Conservation (phyloP, 1,140 invertebrate genomes). For the Dryas iulia region DNA sequence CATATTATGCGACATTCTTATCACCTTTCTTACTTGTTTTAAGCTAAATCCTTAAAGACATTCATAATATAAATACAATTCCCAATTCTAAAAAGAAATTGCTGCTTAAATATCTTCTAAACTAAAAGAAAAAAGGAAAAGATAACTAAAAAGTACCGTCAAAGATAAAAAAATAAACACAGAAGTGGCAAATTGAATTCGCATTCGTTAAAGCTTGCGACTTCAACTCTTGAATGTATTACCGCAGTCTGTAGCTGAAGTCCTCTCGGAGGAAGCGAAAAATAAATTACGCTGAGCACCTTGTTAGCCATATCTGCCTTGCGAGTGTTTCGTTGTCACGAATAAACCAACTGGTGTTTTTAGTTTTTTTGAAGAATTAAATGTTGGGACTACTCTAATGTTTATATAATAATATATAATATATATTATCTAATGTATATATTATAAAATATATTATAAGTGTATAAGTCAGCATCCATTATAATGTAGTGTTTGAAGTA, state of each 20-base stretch:
- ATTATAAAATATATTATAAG: too few species aligned
- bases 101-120: too few species aligned
- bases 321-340: neutral
- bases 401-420: too few species aligned
- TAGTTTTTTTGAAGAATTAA: neutral
- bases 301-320: slow-evolving; percentile 18
- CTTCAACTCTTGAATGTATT: slow-evolving; percentile 1
- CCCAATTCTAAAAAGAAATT: too few species aligned
- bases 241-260: neutral
- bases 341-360: neutral
- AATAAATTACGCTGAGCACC: neutral
- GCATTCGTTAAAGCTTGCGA: neutral
- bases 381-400: neutral
- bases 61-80: too few species aligned
- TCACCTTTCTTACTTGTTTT: too few species aligned
- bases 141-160: neutral
- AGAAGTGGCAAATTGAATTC: neutral
- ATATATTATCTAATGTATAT: too few species aligned
- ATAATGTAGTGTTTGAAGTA: too few species aligned
- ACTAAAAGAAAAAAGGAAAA: neutral
- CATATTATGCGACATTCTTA: too few species aligned
- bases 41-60: too few species aligned
- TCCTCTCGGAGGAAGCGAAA: neutral
- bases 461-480: too few species aligned
- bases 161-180: neutral